These are phyloP conservation scores for Anadara kagoshimensis DNA, from an alignment of 1,140 invertebrate genomes.

Conservation along the genomic window DNA sequence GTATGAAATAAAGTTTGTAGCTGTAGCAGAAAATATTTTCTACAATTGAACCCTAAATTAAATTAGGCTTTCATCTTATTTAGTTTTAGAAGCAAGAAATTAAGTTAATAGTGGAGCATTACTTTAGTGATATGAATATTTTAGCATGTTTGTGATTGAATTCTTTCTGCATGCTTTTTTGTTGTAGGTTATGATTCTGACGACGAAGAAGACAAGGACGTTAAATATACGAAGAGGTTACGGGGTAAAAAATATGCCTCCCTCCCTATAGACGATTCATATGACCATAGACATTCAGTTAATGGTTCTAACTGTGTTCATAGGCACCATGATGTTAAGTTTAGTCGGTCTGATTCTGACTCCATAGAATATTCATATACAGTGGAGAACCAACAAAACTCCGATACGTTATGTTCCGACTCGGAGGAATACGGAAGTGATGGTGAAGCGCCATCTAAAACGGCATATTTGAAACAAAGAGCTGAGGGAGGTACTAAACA, in stretches of 20 bases:
- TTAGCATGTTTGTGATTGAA: constrained; percentile 18
- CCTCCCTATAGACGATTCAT: constrained; percentile 66
- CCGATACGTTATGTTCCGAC: constrained; percentile 21
- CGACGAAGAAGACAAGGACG: constrained; percentile 68
- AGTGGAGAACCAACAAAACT: constrained; percentile 16
- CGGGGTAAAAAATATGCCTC: constrained; percentile 70
- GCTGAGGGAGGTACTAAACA: constrained; percentile 26
- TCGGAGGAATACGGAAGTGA: constrained; percentile 63
- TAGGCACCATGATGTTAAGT: constrained; percentile 5
- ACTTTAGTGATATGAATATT: constrained; percentile 31
- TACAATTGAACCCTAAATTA: too few species aligned
- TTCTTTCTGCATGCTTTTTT: constrained; percentile 60
- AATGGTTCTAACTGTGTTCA: constrained; percentile 34
- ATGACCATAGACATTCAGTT: constrained; percentile 44
- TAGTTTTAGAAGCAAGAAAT: too few species aligned
- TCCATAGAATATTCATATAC: constrained; percentile 26
- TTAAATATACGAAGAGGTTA: constrained; percentile 61
- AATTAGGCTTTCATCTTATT: too few species aligned
- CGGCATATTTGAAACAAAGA: constrained; percentile 49
- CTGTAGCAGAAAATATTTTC: too few species aligned
- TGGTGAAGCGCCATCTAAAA: constrained; percentile 52
- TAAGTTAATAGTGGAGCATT: background rate
- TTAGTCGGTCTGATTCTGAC: constrained; percentile 21
- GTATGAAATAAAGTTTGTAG: too few species aligned
- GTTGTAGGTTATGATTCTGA: constrained; percentile 72